Evolutionary conservation across 2,888 invertebrate species (phyloP), one percentile per base, ranked within the genome.

Genomic region (Leptogaster cylindrica): DNA sequence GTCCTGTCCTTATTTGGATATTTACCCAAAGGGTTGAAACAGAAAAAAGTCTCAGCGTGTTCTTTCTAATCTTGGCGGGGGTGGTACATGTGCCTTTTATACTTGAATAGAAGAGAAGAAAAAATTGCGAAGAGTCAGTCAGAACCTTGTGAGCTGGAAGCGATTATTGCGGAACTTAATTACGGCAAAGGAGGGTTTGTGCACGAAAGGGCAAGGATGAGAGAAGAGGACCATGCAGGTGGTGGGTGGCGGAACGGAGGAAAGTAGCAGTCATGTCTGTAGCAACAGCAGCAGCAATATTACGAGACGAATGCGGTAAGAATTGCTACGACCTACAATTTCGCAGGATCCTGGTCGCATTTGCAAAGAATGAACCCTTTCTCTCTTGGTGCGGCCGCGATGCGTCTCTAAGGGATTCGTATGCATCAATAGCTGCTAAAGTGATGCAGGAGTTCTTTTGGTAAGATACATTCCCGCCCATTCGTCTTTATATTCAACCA

Each of bases 11-110:
- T 70, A 68, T 70, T 68, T 70, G 65, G 70, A 67, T 70, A 70
- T 70, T 70, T 70, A 68, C 70, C 51, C 55, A 70, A 70, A 70
- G 70, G 70, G 70, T 70, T 67, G 66, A 70, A 70, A 66, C 18
- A 31, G 27, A 20, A 66, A 66, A 41, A 66, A 61, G 20, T 44
- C 61, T 61, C 61, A 61, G 44, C 61, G 18, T 61, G 61, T 44
- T 44, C 44, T 61, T 44, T 44, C 61, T 61, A 61, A 61, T 61
- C 61, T 61, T 61, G 31, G 44, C 44, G 61, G 44, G 36, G 61
- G 61, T 39, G 58, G 41, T 41, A 36, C 31, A 44, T 20, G 20
- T 44, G 28, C 28, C 31, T 61, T 44, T 61, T 20, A 44, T 44
- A 44, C 61, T 44, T 44, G 44, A 61, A 44, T 3, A 27, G 44